phyloP scores from a whole-genome alignment of 2,113 vertebrate genomes.

The Trochalopteron elliotii region DNA sequence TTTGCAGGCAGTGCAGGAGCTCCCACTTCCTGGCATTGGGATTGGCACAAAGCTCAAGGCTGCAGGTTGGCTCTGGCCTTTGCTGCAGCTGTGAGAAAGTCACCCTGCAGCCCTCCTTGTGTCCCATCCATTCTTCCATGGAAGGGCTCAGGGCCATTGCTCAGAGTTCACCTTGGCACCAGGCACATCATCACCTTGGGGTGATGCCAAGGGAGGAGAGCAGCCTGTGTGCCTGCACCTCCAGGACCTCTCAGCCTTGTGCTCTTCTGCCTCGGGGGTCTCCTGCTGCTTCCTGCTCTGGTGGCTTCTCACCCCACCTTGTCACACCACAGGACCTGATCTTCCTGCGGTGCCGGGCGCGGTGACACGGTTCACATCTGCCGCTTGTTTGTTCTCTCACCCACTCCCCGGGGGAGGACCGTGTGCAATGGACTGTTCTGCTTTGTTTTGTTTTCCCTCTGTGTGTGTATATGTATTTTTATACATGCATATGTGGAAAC shows the following conservation, averaged over 20 bases:
- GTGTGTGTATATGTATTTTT: not conserved
- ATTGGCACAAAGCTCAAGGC: not conserved
- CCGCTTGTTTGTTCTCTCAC: not conserved
- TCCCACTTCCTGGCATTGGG: not conserved
- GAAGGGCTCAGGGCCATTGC: not conserved
- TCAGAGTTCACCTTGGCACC: not conserved
- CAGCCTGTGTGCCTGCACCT: not conserved
- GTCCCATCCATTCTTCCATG: accelerated
- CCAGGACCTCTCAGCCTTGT: not conserved
- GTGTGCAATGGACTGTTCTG: not conserved
- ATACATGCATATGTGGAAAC: not conserved
- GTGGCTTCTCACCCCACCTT: not conserved
- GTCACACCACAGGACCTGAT: not conserved
- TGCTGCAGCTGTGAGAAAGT: not conserved
- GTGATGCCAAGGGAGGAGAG: not conserved
- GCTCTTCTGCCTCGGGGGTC: not conserved
- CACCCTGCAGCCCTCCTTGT: not conserved
- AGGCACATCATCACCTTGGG: not conserved
- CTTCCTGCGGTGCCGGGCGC: accelerated
- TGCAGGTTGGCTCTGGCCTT: not conserved
- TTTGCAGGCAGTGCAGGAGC: not conserved
- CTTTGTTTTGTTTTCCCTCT: not conserved
- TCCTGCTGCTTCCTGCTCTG: not conserved
- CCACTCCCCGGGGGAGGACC: not conserved
- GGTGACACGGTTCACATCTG: not conserved